Base-by-base conservation (phyloP, 2,113 vertebrate species). In the Tringa solitaria region DNA sequence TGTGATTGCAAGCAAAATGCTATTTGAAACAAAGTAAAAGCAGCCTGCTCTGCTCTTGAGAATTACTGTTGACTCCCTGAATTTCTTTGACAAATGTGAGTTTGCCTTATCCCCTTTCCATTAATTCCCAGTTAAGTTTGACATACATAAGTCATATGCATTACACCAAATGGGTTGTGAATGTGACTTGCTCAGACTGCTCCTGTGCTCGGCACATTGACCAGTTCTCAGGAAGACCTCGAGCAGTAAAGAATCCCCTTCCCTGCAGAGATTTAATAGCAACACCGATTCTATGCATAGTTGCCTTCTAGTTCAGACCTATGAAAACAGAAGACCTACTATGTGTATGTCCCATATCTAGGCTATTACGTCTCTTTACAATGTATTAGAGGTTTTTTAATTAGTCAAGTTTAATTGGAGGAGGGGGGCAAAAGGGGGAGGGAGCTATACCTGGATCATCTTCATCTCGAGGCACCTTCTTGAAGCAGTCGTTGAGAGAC, bases 401-500 rank as follows among this genome's bases (percentile, higher is more conserved):
- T 77, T 12, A 35, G 54, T 19, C 23, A 51, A 2, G 6, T 43
- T 77, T 63, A 37, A 27, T 11, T 45, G 15, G 48, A 8, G 5
- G 2, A 4, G 5, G 4, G 9, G 8, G 3, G 3, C 6, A 12
- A 5, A 6, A 21, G 15, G 10, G 10, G 4, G 7, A 50, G 7
- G 79, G 6, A 37, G 37, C 53, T 96, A 96, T 98, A 99, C 99
- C 99, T 97, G 99, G 99, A 89, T 99, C 99, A 32, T 99, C 99
- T 91, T 99, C 99, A 8, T 99, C 99, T 39, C 99, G 98, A 22
- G 99, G 99, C 63, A 99, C 99, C 97, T 99, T 99, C 97, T 99
- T 99, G 98, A 99, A 99, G 97, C 99, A 99, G 95, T 99, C 99
- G 0, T 99, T 99, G 94, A 99, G 99, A 26, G 99, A 99, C 75